Evolutionary conservation across 2,797 vertebrate species (phyloP).

Genomic region (Anguilla obscura): DNA sequence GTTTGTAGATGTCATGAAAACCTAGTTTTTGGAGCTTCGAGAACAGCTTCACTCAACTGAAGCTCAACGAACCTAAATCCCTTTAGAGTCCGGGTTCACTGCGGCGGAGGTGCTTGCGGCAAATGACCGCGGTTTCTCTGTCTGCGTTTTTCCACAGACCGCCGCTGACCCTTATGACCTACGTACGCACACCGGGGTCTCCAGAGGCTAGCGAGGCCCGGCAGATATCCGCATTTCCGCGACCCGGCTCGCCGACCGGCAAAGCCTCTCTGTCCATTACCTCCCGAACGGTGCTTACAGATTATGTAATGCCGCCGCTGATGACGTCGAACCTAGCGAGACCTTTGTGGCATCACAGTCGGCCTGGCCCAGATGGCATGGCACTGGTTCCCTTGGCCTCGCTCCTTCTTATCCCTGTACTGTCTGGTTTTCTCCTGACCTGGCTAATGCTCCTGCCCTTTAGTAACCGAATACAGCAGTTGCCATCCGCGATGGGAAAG

Average conservation of each 20-base stretch:
- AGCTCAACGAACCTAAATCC: neutral
- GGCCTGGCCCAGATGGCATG: neutral
- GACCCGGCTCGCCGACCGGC: neutral
- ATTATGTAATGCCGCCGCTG: neutral
- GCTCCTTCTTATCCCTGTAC: neutral
- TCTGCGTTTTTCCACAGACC: neutral
- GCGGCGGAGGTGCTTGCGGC: neutral
- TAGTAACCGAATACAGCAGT: neutral
- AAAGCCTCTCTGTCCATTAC: neutral
- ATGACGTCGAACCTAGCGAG: neutral
- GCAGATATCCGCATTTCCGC: conserved; percentile 26
- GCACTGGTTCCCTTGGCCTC: neutral
- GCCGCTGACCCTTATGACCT: neutral
- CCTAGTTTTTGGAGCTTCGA: neutral
- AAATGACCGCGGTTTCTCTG: neutral
- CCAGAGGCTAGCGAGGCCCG: neutral
- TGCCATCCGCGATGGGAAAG: neutral
- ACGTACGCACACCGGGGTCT: neutral
- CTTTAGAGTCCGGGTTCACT: neutral
- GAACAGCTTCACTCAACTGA: neutral
- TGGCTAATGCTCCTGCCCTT: neutral
- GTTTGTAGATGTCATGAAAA: neutral
- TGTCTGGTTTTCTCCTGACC: neutral
- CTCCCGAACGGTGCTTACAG: neutral
- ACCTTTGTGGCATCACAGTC: neutral